Conservation (phyloP, 1,140 invertebrate species). For the Drosophila cardini region DNA sequence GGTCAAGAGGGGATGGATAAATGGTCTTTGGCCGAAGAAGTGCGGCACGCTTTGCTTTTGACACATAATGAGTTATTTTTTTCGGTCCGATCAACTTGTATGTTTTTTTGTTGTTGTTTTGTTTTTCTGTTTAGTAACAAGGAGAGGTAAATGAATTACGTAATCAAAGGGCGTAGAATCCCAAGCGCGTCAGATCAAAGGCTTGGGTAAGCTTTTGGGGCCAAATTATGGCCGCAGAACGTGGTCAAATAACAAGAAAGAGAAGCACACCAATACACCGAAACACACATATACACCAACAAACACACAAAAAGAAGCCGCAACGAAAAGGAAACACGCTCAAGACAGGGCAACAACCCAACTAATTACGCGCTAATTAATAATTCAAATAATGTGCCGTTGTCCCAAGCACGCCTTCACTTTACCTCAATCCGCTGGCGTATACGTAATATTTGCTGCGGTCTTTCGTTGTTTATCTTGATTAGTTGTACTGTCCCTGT, state of each 20-base stretch:
- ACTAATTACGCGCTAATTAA: constrained; percentile 81
- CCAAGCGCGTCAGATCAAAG: constrained; percentile 63
- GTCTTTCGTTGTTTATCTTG: constrained; percentile 55
- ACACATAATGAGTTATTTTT: constrained; percentile 79
- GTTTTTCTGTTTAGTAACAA: constrained; percentile 37
- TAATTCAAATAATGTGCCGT: constrained; percentile 79
- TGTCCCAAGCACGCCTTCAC: constrained; percentile 39
- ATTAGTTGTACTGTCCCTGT: constrained; percentile 35
- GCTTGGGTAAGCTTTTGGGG: constrained; percentile 40
- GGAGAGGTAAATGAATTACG: constrained; percentile 72
- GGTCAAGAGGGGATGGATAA: constrained; percentile 51
- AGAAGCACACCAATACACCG: background rate
- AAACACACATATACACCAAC: background rate
- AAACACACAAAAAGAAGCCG: background rate
- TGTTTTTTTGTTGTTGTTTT: no score
- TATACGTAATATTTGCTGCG: constrained; percentile 39
- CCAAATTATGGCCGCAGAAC: constrained; percentile 76
- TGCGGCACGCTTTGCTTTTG: constrained; percentile 47
- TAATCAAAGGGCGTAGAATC: constrained; percentile 77
- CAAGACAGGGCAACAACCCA: constrained; percentile 60
- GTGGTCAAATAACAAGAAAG: constrained; percentile 51
- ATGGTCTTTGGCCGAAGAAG: background rate
- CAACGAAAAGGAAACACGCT: constrained; percentile 36
- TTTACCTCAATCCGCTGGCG: constrained; percentile 14
- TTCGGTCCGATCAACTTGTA: constrained; percentile 61